A percentile compares a stretch with the other conserved stretches of the same genome.
Conservation (phyloP, 2,113 vertebrate genomes). For the Colinus virginianus region DNA sequence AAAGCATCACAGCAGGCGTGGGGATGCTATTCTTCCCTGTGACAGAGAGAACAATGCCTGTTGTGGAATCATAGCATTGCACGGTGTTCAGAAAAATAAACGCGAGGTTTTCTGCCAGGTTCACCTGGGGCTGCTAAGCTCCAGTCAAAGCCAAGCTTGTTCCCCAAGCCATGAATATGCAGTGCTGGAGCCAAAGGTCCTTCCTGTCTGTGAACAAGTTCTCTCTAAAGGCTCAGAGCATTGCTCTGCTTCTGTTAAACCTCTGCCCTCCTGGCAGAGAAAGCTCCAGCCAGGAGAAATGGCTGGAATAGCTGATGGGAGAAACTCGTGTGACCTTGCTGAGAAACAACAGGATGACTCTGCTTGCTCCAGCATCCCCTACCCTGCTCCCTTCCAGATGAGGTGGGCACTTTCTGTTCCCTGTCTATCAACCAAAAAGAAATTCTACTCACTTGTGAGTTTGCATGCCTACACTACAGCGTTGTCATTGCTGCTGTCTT, state of each 20-base stretch:
- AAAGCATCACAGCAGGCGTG: slow-evolving; percentile 4
- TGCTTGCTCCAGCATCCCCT: not conserved
- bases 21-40: not conserved
- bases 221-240: not conserved
- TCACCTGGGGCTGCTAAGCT: not conserved
- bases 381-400: not conserved
- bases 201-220: not conserved
- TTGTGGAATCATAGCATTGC: not conserved
- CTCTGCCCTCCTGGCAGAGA: not conserved
- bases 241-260: not conserved
- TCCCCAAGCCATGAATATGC: not conserved
- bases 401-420: not conserved
- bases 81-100: not conserved
- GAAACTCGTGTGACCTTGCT: not conserved
- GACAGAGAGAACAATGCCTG: not conserved
- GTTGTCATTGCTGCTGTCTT: not conserved
- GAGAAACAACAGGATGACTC: not conserved
- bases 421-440: not conserved
- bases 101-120: not conserved
- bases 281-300: not conserved
- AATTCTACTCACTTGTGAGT: not conserved
- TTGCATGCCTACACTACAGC: not conserved
- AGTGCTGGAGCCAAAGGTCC: not conserved
- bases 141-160: not conserved
- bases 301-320: not conserved